Evolutionary conservation across 1,140 invertebrate genomes (phyloP).

Genomic region (Anastrepha obliqua): DNA sequence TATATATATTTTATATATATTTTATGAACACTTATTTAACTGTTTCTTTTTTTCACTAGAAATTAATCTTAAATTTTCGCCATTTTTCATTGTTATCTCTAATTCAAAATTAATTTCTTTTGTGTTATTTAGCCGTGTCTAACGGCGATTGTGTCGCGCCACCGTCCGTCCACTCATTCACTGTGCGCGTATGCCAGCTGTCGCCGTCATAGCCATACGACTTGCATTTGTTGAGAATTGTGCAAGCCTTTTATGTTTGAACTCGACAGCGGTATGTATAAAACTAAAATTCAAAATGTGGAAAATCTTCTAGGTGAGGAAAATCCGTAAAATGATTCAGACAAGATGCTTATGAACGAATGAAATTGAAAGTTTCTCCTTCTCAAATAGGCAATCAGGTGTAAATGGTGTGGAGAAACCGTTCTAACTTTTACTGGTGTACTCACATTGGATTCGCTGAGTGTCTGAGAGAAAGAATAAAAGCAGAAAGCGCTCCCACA

Average conservation of each 20-base stretch:
- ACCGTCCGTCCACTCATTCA: background rate
- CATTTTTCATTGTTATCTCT: slow-evolving; percentile 1
- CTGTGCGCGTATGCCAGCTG: background rate
- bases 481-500: background rate
- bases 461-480: background rate
- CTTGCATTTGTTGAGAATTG: background rate
- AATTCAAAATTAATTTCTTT: background rate
- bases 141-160: background rate
- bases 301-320: background rate
- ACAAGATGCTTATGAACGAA: slow-evolving; percentile 32
- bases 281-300: background rate
- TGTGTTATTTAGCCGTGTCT: background rate
- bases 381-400: background rate
- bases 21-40: too few species aligned
- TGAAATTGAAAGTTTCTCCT: slow-evolving; percentile 34
- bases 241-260: background rate
- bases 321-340: background rate
- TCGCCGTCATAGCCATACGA: background rate
- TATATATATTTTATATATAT: too few species aligned
- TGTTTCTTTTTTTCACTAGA: background rate
- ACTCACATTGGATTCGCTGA: background rate
- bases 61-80: slow-evolving; percentile 2
- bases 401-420: background rate
- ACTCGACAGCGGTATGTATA: background rate
- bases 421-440: background rate